Evolutionary conservation across 2,113 vertebrate species (phyloP).

Genomic region (Oreochromis tanganicae): DNA sequence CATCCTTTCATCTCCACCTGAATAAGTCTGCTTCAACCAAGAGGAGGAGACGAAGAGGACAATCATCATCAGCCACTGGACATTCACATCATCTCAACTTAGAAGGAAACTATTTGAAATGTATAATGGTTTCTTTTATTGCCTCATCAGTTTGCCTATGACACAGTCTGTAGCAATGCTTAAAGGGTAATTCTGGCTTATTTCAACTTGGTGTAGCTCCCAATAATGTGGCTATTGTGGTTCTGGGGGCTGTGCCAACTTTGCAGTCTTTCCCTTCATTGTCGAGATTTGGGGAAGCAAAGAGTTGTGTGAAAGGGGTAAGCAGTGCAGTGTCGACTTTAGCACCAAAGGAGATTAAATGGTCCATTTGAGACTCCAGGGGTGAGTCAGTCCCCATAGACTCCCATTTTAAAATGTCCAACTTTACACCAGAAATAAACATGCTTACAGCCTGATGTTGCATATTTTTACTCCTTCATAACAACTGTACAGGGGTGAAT

Average conservation of each 20-base stretch:
- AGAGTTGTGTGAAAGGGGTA: not conserved
- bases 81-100: not conserved
- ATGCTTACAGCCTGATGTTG: not conserved
- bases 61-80: not conserved
- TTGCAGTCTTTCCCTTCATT: not conserved
- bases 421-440: not conserved
- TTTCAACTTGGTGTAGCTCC: not conserved
- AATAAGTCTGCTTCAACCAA: constrained; percentile 24
- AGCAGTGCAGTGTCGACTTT: not conserved
- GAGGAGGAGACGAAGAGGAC: not conserved
- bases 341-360: not conserved
- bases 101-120: not conserved
- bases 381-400: not conserved
- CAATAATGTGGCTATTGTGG: not conserved
- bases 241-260: not conserved
- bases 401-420: not conserved
- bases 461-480: not conserved
- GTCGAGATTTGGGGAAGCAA: not conserved
- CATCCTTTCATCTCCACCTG: constrained; percentile 57
- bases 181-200: not conserved
- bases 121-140: not conserved
- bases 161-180: not conserved
- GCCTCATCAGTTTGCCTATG: not conserved
- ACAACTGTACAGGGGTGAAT: not conserved
- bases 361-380: not conserved